phyloP scores from a whole-genome alignment of 1,140 invertebrate species.

The Drosophila micromelanica region DNA sequence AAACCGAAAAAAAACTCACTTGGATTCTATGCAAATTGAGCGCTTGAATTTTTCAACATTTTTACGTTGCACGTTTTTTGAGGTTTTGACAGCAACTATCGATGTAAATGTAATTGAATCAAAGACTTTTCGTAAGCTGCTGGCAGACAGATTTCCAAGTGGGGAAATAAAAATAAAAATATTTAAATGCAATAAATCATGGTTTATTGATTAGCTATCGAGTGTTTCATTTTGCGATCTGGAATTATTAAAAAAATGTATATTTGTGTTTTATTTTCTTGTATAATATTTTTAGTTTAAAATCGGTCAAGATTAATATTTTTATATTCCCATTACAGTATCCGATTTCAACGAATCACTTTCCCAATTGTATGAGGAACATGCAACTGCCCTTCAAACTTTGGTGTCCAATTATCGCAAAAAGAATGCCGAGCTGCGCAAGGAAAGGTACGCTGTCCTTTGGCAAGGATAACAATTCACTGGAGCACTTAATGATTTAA shows the following conservation, averaged over 20 bases:
- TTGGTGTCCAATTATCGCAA: conserved; percentile 95
- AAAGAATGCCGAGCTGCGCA: conserved; percentile 93
- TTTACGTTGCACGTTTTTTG: conserved; percentile 9
- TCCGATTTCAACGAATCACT: conserved; percentile 97
- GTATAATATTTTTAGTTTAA: not conserved
- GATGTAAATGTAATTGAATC: conserved; percentile 1
- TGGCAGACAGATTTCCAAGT: not conserved
- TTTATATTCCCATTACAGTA: conserved; percentile 88
- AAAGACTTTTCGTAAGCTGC: not conserved
- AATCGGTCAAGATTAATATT: too few relatives aligned
- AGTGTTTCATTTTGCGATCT: too few relatives aligned
- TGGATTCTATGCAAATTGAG: conserved; percentile 31
- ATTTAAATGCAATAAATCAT: not conserved
- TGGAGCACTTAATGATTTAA: conserved; percentile 13
- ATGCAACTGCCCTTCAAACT: conserved; percentile 94
- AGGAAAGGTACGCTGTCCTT: conserved; percentile 90
- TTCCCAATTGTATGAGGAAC: conserved; percentile 95
- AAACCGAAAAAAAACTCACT: not conserved
- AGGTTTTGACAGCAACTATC: not conserved
- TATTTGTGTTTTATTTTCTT: too few relatives aligned
- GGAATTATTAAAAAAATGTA: too few relatives aligned
- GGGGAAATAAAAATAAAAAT: too few relatives aligned
- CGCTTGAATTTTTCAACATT: conserved; percentile 2
- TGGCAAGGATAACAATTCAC: not conserved
- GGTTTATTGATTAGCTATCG: not conserved